Conservation (phyloP, 2,888 invertebrate species). For the Pegoplata infirma region DNA sequence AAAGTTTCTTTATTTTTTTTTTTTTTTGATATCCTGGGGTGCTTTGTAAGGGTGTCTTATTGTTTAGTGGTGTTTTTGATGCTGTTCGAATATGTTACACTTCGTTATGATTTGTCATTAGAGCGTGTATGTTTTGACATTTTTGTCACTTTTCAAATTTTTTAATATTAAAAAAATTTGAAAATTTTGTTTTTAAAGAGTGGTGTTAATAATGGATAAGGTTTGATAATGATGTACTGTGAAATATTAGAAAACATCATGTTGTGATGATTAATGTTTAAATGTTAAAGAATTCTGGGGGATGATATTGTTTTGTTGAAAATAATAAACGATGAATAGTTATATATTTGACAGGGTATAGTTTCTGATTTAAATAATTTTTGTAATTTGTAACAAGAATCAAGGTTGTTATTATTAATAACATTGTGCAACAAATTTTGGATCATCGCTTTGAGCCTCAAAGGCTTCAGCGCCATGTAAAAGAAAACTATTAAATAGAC, state of each 20-base stretch:
- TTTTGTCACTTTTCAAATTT: constrained; percentile 65
- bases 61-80: constrained; percentile 12
- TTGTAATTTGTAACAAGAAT: background rate
- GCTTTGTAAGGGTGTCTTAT: constrained; percentile 15
- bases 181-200: constrained; percentile 6
- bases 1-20: constrained; percentile 1
- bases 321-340: constrained; percentile 18
- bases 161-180: constrained; percentile 62
- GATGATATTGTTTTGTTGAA: background rate
- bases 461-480: too few relatives aligned
- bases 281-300: background rate
- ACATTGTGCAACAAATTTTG: too few relatives aligned
- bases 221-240: constrained; percentile 63
- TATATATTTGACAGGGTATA: background rate
- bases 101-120: constrained; percentile 61
- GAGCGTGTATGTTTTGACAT: constrained; percentile 66
- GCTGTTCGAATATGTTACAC: constrained; percentile 30
- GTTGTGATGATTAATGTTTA: constrained; percentile 61
- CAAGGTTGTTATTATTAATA: background rate
- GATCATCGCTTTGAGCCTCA: too few relatives aligned
- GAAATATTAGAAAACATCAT: constrained; percentile 59
- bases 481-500: too few relatives aligned
- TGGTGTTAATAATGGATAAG: constrained; percentile 31
- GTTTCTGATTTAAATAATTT: background rate
- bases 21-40: constrained; percentile 8